Percentiles rank a stretch among this genome's conserved stretches.
These are phyloP conservation scores for Calliphora vicina DNA, from an alignment of 1,140 invertebrate genomes.

Conservation along the genomic window DNA sequence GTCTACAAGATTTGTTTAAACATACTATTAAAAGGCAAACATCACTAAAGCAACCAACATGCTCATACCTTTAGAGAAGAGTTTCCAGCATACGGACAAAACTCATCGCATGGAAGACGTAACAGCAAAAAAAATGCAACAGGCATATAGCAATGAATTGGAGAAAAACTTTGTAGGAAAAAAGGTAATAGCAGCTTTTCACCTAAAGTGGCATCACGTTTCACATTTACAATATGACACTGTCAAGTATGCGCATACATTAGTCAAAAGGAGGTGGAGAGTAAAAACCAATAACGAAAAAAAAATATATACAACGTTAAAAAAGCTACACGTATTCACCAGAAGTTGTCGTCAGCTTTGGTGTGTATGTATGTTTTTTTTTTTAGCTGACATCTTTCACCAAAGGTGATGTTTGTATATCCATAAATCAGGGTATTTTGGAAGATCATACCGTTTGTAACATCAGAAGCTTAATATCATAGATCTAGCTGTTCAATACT, in stretches of 20 bases:
- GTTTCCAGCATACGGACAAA: background rate
- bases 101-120: background rate
- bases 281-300: background rate
- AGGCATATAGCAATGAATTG: background rate
- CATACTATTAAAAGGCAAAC: conserved; percentile 26
- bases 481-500: no score
- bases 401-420: background rate
- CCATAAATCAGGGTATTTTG: background rate
- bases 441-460: background rate
- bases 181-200: conserved; percentile 34
- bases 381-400: background rate
- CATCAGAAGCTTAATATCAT: no score
- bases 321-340: conserved; percentile 13
- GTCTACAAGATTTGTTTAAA: conserved; percentile 35
- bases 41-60: background rate
- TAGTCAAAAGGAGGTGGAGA: conserved; percentile 12
- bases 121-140: conserved; percentile 12
- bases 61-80: background rate
- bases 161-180: background rate
- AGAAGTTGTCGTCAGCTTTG: conserved; percentile 1
- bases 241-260: conserved; percentile 34
- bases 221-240: conserved; percentile 35
- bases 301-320: no score
- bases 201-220: conserved; percentile 37
- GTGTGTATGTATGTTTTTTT: background rate